Evolutionary conservation across 2,888 invertebrate species (phyloP), one percentile per base, ranked within the genome.

Genomic region (Mactromeris polynyma): DNA sequence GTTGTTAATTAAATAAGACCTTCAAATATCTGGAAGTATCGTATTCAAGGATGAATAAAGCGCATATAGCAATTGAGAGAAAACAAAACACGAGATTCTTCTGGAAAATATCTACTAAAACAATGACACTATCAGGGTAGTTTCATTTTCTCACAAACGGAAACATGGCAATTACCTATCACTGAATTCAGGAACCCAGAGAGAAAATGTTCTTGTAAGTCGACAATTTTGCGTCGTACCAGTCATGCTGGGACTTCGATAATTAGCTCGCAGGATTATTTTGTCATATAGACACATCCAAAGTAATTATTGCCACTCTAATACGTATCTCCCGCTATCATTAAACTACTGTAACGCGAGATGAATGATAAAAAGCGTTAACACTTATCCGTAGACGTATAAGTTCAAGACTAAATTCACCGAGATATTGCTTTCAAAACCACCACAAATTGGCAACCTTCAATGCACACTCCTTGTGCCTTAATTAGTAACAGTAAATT

Each of bases 331-430:
- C 33, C 73, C 36, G 73, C 73, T 73, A 73, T 36, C 36, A 36
- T 73, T 33, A 36, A 33, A 73, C 11, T 73, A 17, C 14, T 36
- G 2, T 36, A 33, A 17, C 73, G 33, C 19, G 19, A 73, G 11
- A 73, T 73, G 33, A 73, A 33, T 73, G 73, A 19, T 26, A 73
- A 73, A 73, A 73, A 73, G 33, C 36, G 73, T 73, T 26, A 73
- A 33, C 73, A 36, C 73, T 36, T 73, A 33, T 33, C 73, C 9
- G 4, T 14, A 73, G 19, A 73, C 33, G 73, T 36, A 73, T 73
- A 36, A 36, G 73, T 33, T 36, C 19, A 73, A 11, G 0, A 9
- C 58, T n/a, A 64, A 11, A 64, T n/a, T 64, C 7, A 7, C 9
- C 58, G 58, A 64, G 58, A 26, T 26, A 64, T 17, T 46, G 46